Conservation (phyloP, 2,113 vertebrate species). For the Cyanoderma ruficeps region DNA sequence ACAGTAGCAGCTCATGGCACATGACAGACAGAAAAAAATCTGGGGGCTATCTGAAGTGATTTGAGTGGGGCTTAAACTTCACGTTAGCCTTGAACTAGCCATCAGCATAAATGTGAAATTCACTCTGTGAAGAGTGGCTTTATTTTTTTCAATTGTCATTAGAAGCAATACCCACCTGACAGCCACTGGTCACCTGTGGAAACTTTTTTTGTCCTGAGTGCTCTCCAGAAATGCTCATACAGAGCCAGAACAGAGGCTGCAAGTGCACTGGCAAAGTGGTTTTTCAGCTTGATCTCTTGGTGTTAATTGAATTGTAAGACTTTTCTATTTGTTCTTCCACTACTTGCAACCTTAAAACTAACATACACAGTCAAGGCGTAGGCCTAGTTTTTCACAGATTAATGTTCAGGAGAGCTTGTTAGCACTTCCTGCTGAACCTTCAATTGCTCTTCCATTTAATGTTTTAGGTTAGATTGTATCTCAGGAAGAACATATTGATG, state of each 20-base stretch:
- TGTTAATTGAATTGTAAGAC: not conserved
- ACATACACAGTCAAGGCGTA: rapidly evolving
- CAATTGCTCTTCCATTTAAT: too few species aligned
- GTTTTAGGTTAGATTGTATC: not conserved
- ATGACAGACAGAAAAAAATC: not conserved
- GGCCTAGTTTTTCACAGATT: not conserved
- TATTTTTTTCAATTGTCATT: not conserved
- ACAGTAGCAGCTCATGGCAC: not conserved
- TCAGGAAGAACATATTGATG: not conserved
- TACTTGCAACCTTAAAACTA: not conserved
- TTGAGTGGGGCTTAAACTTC: not conserved
- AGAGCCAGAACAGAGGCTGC: not conserved
- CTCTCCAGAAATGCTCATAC: not conserved
- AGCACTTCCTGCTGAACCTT: not conserved
- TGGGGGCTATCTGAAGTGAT: not conserved
- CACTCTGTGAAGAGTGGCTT: not conserved
- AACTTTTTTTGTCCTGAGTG: not conserved
- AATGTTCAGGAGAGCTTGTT: not conserved
- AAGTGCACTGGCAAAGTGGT: not conserved
- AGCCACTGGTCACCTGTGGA: not conserved
- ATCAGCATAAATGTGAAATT: not conserved
- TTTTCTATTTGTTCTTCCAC: not conserved
- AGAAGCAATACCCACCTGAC: not conserved
- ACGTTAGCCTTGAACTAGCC: not conserved
- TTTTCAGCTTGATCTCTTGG: not conserved